A percentile compares a stretch with the other conserved stretches of the same genome.
These are phyloP conservation scores for Scophthalmus maximus DNA, from an alignment of 2,113 vertebrate genomes.

Conservation along the genomic window DNA sequence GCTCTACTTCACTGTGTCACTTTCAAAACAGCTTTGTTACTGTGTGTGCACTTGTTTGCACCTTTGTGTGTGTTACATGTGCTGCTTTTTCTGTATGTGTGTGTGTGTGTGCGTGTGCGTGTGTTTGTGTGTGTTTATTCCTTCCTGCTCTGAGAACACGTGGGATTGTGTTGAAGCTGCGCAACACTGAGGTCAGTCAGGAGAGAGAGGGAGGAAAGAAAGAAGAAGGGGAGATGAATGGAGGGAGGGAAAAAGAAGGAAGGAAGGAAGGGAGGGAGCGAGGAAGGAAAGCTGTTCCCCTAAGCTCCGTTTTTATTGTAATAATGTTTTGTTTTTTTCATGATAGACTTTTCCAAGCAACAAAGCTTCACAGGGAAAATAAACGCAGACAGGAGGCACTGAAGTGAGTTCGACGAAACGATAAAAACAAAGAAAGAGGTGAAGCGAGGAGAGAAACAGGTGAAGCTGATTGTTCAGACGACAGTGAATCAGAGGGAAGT, in stretches of 20 bases:
- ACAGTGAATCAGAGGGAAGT: too few relatives aligned
- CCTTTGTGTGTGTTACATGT: conserved; percentile 8
- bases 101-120: conserved; percentile 33
- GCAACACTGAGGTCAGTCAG: conserved; percentile 55
- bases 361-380: not conserved
- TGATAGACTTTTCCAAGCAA: not conserved
- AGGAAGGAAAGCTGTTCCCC: conserved; percentile 43
- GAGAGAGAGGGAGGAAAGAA: conserved; percentile 16
- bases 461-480: not conserved
- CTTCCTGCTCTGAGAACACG: conserved; percentile 60
- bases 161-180: conserved; percentile 62
- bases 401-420: not conserved
- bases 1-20: conserved; percentile 56
- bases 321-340: conserved; percentile 27
- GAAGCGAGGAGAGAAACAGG: not conserved
- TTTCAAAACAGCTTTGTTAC: not conserved
- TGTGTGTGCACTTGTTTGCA: too few relatives aligned
- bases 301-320: conserved; percentile 27
- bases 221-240: not conserved
- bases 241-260: not conserved
- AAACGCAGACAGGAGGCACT: not conserved
- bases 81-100: conserved; percentile 16
- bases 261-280: not conserved
- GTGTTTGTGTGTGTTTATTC: conserved; percentile 47
- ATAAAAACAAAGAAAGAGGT: not conserved